Conservation (phyloP, 2,113 vertebrate species). For the Crotalus helleri region DNA sequence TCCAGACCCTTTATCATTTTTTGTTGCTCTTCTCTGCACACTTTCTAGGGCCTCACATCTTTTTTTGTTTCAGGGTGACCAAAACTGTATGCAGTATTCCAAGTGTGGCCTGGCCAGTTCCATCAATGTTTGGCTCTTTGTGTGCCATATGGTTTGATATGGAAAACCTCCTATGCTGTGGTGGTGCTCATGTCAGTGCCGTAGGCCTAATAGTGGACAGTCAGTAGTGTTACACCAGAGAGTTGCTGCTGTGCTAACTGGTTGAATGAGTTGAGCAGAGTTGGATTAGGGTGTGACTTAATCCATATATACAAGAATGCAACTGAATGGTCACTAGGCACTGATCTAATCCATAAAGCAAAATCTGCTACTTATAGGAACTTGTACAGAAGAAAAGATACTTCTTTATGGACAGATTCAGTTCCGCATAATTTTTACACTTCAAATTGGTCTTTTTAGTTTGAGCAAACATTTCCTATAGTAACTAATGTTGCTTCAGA, state of each 20-base stretch:
- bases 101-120: not conserved
- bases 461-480: not conserved
- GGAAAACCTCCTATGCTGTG: not conserved
- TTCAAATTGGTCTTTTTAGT: not conserved
- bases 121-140: not conserved
- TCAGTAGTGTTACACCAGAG: not conserved
- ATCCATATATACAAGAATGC: not conserved
- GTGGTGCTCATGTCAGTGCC: not conserved
- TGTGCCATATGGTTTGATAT: not conserved
- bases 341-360: not conserved
- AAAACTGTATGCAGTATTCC: not conserved
- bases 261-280: not conserved
- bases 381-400: not conserved
- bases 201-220: not conserved
- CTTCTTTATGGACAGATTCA: not conserved
- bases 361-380: not conserved
- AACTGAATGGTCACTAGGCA: not conserved
- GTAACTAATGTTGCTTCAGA: not conserved
- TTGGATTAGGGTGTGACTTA: not conserved
- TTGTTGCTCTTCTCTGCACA: not conserved
- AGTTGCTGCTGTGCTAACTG: not conserved
- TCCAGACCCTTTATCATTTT: not conserved
- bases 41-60: not conserved
- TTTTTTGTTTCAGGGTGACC: not conserved
- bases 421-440: not conserved